Evolutionary conservation across 2,113 vertebrate genomes (phyloP), one percentile per base, ranked within the genome.

Genomic region (Pseudorhombus dupliciocellatus): DNA sequence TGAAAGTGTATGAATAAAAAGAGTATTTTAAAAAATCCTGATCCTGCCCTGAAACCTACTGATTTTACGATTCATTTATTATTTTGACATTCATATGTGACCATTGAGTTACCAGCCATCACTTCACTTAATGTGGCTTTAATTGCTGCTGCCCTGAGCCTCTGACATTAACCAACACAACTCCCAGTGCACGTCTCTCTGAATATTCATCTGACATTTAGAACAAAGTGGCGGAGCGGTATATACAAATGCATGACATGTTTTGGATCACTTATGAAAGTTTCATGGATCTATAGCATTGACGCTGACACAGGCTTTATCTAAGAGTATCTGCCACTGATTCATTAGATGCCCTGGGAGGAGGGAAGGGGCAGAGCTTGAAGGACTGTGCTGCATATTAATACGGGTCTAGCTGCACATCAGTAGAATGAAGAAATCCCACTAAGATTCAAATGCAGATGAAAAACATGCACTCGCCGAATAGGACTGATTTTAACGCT

Each of bases 301-400:
- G 77, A 84, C 64, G 16, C 20, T 87, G 82, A 89, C 73, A 66
- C 63, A 42, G 72, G 75, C 62, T 60, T 77, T 70, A 77, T 79
- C 66, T 66, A 42, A 80, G 78, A 71, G 69, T 52, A 69, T 84
- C 71, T 73, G 70, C 82, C 75, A 81, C 68, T 84, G 80, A 88
- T 88, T 89, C 81, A 86, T 88, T 73, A 75, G 80, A 82, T 58
- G 78, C 71, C 83, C 83, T 22, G 37, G 70, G 84, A 89, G 77
- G 60, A 83, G 68, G 46, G 46, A 18, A 50, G 84, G 82, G 83
- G 81, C 85, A 82, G 74, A 73, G 80, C 80, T 84, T 53, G 81
- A 84, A 81, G 81, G 75, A 85, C 77, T 79, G 86, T 62, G 28
- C 61, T 63, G 87, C 81, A 89, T 92, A 90, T 89, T 87, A 84